Base-by-base conservation (phyloP, 2,113 vertebrate genomes). In the Perccottus glenii region DNA sequence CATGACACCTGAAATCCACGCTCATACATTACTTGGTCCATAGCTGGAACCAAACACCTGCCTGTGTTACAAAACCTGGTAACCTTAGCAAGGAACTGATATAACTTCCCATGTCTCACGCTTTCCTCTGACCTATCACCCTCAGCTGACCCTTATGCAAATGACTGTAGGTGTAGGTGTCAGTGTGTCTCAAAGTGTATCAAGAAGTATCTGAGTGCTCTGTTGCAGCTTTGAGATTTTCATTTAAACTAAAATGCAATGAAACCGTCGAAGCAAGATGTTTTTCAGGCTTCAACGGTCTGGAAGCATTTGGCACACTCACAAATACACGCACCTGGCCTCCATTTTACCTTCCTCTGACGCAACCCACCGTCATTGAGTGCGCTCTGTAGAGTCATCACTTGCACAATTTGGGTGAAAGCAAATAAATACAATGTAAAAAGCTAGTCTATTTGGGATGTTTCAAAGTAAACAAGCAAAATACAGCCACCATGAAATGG, bases 1-100 rank as follows among this genome's bases (percentile, higher is more conserved):
- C 75, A 55, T 5, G 82, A 90, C 81, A 88, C 82, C 78, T 81
- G 89, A 82, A 87, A 88, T 80, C 36, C 63, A 81, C 78, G 60
- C 87, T 75, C 36, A 47, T 58, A 43, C 38, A 43, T 58, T 40
- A 58, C 56, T 43, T 58, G 56, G 56, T 58, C 56, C 56, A 72
- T 15, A 51, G 65, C 47, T 45, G 67, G 78, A 82, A 80, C 81
- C 79, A 56, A 60, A 56, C 62, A 74, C 77, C 85, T 86, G 76
- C 86, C 75, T 58, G 70, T 55, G 56, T 72, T 82, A 84, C 60
- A 76, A 73, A 68, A 70, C 43, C 64, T 60, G 38, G 68, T 64
- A 80, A 88, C 77, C 67, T 63, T 70, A 78, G 55, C 57, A 81
- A 51, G 62, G 47, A 71, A 65, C 55, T 67, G 61, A 81, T 60